Evolutionary conservation across 2,797 vertebrate genomes (phyloP).

Genomic region (Podarcis siculus): DNA sequence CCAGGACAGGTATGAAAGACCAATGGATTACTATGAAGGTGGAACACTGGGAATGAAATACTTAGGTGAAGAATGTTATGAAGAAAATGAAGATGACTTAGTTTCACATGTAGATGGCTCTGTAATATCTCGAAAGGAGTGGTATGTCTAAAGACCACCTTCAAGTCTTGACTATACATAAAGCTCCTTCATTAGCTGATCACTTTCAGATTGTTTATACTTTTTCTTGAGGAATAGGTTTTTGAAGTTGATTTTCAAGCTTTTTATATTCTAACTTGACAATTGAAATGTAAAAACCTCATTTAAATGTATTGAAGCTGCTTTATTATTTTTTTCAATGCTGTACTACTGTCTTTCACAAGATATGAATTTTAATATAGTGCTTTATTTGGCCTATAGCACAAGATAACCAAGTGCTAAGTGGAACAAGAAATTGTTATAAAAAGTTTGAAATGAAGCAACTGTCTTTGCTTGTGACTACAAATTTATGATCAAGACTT

Average conservation of each 20-base stretch:
- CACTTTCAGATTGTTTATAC: slow-evolving; percentile 82
- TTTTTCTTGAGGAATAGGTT: slow-evolving; percentile 79
- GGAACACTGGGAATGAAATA: slow-evolving; percentile 90
- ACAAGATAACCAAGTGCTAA: slow-evolving; percentile 73
- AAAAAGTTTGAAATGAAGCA: slow-evolving; percentile 70
- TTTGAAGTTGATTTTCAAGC: slow-evolving; percentile 77
- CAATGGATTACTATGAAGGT: slow-evolving; percentile 82
- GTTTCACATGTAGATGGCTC: slow-evolving; percentile 97
- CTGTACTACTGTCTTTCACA: slow-evolving; percentile 81
- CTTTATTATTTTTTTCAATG: slow-evolving; percentile 73
- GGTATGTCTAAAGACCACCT: slow-evolving; percentile 92
- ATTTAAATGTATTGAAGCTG: slow-evolving; percentile 79
- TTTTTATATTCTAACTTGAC: slow-evolving; percentile 81
- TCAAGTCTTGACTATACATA: slow-evolving; percentile 67
- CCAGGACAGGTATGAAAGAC: slow-evolving; percentile 83
- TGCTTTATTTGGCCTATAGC: slow-evolving; percentile 76
- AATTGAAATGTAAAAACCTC: slow-evolving; percentile 75
- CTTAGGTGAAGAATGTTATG: slow-evolving; percentile 88
- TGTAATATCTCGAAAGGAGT: slow-evolving; percentile 98
- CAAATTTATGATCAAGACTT: slow-evolving; percentile 61
- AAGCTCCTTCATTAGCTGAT: slow-evolving; percentile 76
- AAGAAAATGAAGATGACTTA: slow-evolving; percentile 94
- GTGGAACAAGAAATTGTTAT: slow-evolving; percentile 67
- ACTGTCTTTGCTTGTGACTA: slow-evolving; percentile 72
- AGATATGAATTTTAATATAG: slow-evolving; percentile 75